phyloP scores from a whole-genome alignment of 2,113 vertebrate species.

The Oncorhynchus kisutch region DNA sequence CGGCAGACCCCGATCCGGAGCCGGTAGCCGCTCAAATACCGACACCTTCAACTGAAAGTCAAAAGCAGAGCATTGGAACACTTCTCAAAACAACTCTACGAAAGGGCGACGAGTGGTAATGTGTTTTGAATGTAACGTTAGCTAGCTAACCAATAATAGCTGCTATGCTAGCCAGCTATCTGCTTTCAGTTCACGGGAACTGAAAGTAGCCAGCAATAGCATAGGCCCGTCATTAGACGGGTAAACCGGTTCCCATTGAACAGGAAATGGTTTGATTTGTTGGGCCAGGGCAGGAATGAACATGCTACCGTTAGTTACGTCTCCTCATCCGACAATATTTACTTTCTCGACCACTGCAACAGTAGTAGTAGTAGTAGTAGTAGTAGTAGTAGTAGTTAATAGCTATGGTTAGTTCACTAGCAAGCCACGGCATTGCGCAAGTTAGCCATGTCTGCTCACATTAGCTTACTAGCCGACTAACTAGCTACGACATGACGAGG shows the following conservation, averaged over 20 bases:
- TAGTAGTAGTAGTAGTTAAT: too few species aligned
- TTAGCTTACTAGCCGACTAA: background rate
- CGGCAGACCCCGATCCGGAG: constrained; percentile 75
- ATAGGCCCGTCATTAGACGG: too few species aligned
- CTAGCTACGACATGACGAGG: constrained; percentile 9
- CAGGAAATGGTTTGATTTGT: constrained; percentile 1
- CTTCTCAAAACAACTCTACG: constrained; percentile 74
- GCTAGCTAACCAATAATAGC: constrained; percentile 47
- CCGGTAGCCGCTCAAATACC: constrained; percentile 71
- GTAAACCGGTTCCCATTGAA: constrained; percentile 1
- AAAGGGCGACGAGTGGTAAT: constrained; percentile 81
- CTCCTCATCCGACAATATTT: background rate
- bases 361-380: too few species aligned
- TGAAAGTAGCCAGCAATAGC: background rate
- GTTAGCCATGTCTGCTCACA: background rate
- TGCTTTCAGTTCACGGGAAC: background rate
- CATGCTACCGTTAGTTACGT: constrained; percentile 2
- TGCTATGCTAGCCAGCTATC: constrained; percentile 26
- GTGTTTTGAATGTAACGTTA: background rate
- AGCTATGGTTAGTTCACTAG: too few species aligned
- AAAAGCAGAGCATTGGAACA: constrained; percentile 76
- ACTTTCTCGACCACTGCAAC: background rate
- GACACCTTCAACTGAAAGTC: constrained; percentile 72
- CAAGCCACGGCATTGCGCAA: background rate
- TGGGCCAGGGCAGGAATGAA: background rate